phyloP scores from a whole-genome alignment of 2,888 invertebrate species.

The Cryptocheilus praepositus region DNA sequence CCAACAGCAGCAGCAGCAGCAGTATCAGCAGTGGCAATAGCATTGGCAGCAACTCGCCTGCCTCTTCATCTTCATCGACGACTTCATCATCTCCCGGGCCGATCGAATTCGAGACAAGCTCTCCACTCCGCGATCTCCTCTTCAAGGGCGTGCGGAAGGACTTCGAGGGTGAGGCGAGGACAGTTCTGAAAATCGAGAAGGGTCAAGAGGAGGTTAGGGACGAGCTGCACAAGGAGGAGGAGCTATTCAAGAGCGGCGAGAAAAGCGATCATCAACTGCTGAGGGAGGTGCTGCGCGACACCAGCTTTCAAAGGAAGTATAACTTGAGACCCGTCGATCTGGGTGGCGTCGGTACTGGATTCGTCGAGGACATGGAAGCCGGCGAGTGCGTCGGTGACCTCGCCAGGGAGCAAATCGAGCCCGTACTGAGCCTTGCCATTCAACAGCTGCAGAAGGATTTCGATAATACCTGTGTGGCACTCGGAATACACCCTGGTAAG shows the following conservation, averaged over 20 bases:
- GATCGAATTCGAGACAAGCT: slow-evolving; percentile 76
- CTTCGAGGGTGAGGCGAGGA: slow-evolving; percentile 28
- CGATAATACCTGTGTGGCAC: slow-evolving; percentile 87
- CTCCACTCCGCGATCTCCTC: slow-evolving; percentile 66
- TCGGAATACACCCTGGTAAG: slow-evolving; percentile 93
- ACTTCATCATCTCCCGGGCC: slow-evolving; percentile 52
- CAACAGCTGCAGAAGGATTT: slow-evolving; percentile 92
- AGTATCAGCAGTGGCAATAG: neutral
- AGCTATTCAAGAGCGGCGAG: slow-evolving; percentile 58
- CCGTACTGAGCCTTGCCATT: slow-evolving; percentile 88
- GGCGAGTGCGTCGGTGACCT: slow-evolving; percentile 79
- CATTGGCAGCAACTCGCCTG: neutral
- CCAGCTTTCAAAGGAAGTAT: slow-evolving; percentile 89
- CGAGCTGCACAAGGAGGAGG: slow-evolving; percentile 63
- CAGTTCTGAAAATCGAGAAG: slow-evolving; percentile 44
- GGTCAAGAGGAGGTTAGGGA: slow-evolving; percentile 69
- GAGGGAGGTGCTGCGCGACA: slow-evolving; percentile 88
- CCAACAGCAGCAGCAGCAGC: neutral
- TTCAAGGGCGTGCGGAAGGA: slow-evolving; percentile 57
- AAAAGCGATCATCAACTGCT: slow-evolving; percentile 82
- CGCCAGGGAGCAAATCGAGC: slow-evolving; percentile 86
- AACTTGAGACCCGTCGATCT: slow-evolving; percentile 88
- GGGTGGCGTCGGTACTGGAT: slow-evolving; percentile 76
- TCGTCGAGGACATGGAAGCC: slow-evolving; percentile 80
- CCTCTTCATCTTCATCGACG: slow-evolving; percentile 44